Evolutionary conservation across 2,888 invertebrate genomes (phyloP), one percentile per base, ranked within the genome.

Genomic region (Pollenia labialis): DNA sequence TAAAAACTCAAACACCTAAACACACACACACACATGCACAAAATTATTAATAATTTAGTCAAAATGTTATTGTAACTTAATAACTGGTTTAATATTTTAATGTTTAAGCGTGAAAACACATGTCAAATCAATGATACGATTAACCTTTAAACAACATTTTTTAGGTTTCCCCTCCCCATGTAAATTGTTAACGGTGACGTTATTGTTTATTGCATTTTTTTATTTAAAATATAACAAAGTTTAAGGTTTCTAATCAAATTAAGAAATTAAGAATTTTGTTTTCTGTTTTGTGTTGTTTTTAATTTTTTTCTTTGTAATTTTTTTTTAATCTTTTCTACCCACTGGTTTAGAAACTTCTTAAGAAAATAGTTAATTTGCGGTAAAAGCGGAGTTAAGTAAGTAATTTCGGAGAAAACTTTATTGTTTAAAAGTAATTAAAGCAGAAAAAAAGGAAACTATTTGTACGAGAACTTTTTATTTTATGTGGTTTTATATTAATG

Each of bases 81-180:
- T 82, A 82, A 66, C 76, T 40, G 69, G 62, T 71, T 71, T 32
- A 72, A 72, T 79, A 69, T 68, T 81, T 66, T 32, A 6, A 32
- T 32, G 6, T 6, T 32, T 81, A 18, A 81, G 86, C 86, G 83
- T 83, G 71, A 87, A 87, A 87, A 87, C 86, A 87, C 76, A 87
- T 87, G 86, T 87, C 66, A 81, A 86, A 82, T 86, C 86, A 86
- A 83, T 86, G 86, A 83, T 75, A 86, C 86, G 83, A 86, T 87
- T 87, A 87, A 72, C 83, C 76, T 79, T 80, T 44, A 44, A 76
- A 56, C 48, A 77, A 80, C 69, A 86, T 50, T 82, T 83, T 42
- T 6, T 12, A 71, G 86, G 82, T 46, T 86, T 86, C 86, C 50
- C 66, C 18, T 7, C 1, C 23, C 0, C 3, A 18, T 16, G 10